A percentile compares a stretch with the other conserved stretches of the same genome.
These are phyloP conservation scores for Adelognathus sp. DNA, from an alignment of 2,888 invertebrate genomes.

Conservation along the genomic window DNA sequence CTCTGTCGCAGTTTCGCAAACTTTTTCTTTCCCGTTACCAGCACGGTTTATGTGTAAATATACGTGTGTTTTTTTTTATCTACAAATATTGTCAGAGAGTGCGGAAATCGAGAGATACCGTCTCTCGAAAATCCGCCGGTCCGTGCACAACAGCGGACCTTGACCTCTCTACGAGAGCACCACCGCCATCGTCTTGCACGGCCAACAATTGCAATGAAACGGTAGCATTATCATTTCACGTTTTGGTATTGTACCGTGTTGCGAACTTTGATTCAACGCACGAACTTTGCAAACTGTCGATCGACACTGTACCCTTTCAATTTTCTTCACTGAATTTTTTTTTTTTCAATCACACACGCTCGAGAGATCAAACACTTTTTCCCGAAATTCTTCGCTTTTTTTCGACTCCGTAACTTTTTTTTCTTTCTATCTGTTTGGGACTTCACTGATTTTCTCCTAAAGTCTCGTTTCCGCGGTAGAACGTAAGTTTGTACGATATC, in stretches of 20 bases:
- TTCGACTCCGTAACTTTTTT: too few relatives aligned
- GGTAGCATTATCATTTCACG: conserved; percentile 33
- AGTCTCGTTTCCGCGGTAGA: too few relatives aligned
- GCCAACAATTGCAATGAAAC: conserved; percentile 12
- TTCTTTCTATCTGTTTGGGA: too few relatives aligned
- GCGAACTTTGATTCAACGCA: neutral
- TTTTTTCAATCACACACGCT: too few relatives aligned
- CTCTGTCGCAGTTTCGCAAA: conserved; percentile 58
- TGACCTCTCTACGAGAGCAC: conserved; percentile 63
- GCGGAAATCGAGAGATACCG: conserved; percentile 37
- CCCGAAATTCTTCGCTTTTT: too few relatives aligned
- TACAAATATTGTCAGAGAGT: conserved; percentile 17
- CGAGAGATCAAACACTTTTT: too few relatives aligned
- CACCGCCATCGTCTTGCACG: conserved; percentile 52
- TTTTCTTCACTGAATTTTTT: too few relatives aligned
- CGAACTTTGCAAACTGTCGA: too few relatives aligned
- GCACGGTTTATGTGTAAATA: conserved; percentile 52
- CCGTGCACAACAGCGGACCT: conserved; percentile 53
- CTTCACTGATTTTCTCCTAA: too few relatives aligned
- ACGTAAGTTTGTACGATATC: too few relatives aligned
- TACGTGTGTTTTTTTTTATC: neutral
- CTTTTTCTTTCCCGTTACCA: conserved; percentile 63
- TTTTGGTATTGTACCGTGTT: neutral
- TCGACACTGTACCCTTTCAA: too few relatives aligned
- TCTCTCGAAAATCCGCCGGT: conserved; percentile 29